These are phyloP conservation scores for Deilephila elpenor DNA, from an alignment of 2,888 invertebrate species.

Conservation along the genomic window DNA sequence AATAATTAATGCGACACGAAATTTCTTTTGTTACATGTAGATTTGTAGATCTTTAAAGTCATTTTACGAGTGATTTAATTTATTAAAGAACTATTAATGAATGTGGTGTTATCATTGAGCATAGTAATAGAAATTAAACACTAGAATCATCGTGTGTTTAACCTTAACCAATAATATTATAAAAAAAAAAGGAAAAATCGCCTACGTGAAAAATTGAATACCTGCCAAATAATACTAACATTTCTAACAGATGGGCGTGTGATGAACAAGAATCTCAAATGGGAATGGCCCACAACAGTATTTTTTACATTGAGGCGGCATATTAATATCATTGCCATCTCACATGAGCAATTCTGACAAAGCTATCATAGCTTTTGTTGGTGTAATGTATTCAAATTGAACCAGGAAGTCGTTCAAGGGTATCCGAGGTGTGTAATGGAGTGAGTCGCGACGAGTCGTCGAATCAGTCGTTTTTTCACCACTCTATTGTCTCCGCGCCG, in stretches of 20 bases:
- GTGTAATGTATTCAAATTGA: conserved; percentile 23
- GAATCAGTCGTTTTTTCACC: conserved; percentile 47
- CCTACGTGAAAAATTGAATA: too few relatives aligned
- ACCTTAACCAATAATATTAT: too few relatives aligned
- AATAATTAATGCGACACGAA: not conserved
- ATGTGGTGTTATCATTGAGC: too few relatives aligned
- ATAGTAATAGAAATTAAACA: too few relatives aligned
- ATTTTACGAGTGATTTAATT: not conserved
- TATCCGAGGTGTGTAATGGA: conserved; percentile 44
- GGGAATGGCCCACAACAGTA: not conserved
- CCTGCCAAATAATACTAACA: too few relatives aligned
- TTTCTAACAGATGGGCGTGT: too few relatives aligned
- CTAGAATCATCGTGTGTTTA: too few relatives aligned
- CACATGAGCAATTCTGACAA: not conserved
- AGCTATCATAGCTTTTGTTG: conserved; percentile 11
- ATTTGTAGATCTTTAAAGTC: not conserved
- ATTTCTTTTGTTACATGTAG: not conserved
- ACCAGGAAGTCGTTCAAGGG: conserved; percentile 51
- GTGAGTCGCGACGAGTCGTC: conserved; percentile 41
- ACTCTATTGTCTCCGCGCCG: conserved; percentile 52
- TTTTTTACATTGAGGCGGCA: not conserved
- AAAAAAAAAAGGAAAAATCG: too few relatives aligned
- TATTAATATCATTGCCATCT: not conserved
- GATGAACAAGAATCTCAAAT: too few relatives aligned
- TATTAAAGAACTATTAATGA: too few relatives aligned